phyloP scores from a whole-genome alignment of 2,113 vertebrate species.

The Willisornis vidua region DNA sequence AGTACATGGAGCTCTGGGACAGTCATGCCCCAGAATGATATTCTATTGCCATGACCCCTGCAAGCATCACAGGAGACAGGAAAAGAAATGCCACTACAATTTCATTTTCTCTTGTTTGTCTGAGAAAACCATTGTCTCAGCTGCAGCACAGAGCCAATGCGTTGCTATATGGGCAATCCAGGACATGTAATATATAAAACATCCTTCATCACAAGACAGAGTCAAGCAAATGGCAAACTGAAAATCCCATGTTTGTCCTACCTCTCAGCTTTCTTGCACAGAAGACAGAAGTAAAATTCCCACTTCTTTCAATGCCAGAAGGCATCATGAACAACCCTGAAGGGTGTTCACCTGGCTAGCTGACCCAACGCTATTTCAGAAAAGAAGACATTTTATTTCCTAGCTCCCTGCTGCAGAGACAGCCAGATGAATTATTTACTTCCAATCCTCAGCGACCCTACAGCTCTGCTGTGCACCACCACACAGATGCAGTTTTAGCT shows the following conservation, averaged over 20 bases:
- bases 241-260: background rate
- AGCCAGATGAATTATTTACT: background rate
- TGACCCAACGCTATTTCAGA: background rate
- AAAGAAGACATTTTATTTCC: background rate
- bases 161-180: background rate
- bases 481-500: background rate
- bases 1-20: background rate
- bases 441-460: background rate
- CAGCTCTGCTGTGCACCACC: background rate
- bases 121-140: background rate
- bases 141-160: background rate
- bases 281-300: background rate
- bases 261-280: background rate
- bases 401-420: background rate
- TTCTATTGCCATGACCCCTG: background rate
- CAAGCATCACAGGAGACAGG: background rate
- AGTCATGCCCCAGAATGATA: background rate
- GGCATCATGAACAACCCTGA: background rate
- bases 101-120: background rate
- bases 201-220: rapidly evolving
- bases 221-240: background rate
- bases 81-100: background rate
- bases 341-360: background rate
- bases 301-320: background rate
- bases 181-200: rapidly evolving